A percentile compares a stretch with the other conserved stretches of the same genome.
phyloP scores from a whole-genome alignment of 2,113 vertebrate species.

The Platichthys stellatus region DNA sequence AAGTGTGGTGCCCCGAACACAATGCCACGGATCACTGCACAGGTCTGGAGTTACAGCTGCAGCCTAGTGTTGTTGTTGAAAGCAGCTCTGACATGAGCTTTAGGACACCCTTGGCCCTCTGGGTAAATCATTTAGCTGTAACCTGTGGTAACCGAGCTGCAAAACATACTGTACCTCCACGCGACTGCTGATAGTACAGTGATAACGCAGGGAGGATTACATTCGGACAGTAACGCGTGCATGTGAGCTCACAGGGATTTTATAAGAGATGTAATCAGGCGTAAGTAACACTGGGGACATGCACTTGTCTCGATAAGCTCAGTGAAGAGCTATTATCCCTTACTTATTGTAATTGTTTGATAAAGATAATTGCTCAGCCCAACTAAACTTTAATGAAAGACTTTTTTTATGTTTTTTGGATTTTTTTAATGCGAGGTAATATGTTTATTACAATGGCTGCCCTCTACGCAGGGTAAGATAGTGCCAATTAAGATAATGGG shows the following conservation, averaged over 20 bases:
- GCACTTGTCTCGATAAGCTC: neutral
- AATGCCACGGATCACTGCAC: conserved; percentile 35
- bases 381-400: conserved; percentile 29
- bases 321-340: conserved; percentile 7
- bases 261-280: neutral
- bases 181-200: conserved; percentile 49
- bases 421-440: too few relatives aligned
- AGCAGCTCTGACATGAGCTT: conserved; percentile 65
- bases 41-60: conserved; percentile 52
- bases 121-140: conserved; percentile 81
- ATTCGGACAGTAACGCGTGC: neutral
- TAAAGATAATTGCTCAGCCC: conserved; percentile 29
- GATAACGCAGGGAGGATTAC: conserved; percentile 7
- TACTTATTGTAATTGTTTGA: conserved; percentile 24
- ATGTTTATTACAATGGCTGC: too few relatives aligned
- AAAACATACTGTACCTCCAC: conserved; percentile 61
- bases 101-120: conserved; percentile 70
- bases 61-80: conserved; percentile 22
- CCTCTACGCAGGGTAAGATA: too few relatives aligned
- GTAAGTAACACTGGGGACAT: neutral
- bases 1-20: conserved; percentile 7
- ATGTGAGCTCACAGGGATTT: too few relatives aligned
- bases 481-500: too few relatives aligned
- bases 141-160: conserved; percentile 65
- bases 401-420: too few relatives aligned